Base-by-base conservation (phyloP, 2,113 vertebrate genomes). In the Pipra filicauda region DNA sequence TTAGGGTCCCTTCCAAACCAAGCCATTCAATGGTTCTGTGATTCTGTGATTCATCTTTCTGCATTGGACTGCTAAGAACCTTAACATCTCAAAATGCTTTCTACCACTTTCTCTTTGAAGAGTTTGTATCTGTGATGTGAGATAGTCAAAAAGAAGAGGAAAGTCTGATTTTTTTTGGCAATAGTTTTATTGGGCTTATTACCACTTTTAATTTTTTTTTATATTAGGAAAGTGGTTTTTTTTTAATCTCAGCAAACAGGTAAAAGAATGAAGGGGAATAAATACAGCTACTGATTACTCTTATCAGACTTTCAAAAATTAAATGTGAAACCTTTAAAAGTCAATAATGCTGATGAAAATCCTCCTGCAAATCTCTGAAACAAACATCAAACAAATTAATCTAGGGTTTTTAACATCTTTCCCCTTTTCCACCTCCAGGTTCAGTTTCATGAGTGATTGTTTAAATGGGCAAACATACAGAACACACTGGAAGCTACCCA, bases 391-490 rank as follows among this genome's bases (percentile, higher is more conserved):
- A 65, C 24, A 57, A 64, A 82, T 81, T 23, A 39, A 11, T 69
- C 31, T 79, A 69, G 9, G 49, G 46, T 55, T 79, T 46, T 62
- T 62, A 67, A 27, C 2, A 27, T 74, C 30, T 86, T 92, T 24
- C n/a, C 30, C 70, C 7, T 78, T 67, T 78, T 77, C 33, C 31
- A 21, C 35, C 30, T 69, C 43, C 35, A 71, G 15, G 16, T 71
- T 88, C 51, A 35, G n/a, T 92, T 96, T 95, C 89, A 91, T 2
- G 1, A 19, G 59, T 78, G 5, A 11, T 48, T 76, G 65, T 94
- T 96, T 80, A 91, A 97, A 95, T 72, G 44, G 85, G 67, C 39
- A 91, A 96, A 70, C 81, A 85, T 15, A 28, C 11, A 79, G 66
- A 9, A 43, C 16, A 27, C 39, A 11, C n/a, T 62, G 46, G 24